Conservation (phyloP, 1,140 invertebrate genomes). For the Akabosia matsudoensis region DNA sequence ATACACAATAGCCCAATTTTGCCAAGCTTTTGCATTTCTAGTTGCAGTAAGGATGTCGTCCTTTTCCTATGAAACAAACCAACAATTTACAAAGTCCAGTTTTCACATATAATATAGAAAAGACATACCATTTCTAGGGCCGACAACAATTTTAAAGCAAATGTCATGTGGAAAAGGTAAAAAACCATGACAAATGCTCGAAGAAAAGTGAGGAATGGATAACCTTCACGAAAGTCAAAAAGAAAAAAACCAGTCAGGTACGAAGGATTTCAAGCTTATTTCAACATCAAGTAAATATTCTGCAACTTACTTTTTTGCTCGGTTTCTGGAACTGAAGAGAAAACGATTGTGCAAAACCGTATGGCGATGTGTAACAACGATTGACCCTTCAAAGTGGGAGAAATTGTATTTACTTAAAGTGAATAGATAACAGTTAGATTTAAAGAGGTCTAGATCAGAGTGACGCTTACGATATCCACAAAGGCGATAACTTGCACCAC, state of each 20-base stretch:
- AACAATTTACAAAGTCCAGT: neutral
- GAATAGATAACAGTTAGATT: neutral
- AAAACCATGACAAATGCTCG: constrained; percentile 25
- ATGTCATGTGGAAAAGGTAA: constrained; percentile 25
- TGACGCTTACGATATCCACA: constrained; percentile 32
- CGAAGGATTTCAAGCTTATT: neutral
- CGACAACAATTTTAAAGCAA: constrained; percentile 25
- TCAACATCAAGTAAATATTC: neutral
- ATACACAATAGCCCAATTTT: constrained; percentile 38
- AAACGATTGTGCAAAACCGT: constrained; percentile 1
- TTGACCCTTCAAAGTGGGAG: constrained; percentile 9
- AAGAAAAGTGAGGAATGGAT: neutral
- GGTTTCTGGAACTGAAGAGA: constrained; percentile 7
- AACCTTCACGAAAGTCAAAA: neutral
- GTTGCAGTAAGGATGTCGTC: constrained; percentile 20
- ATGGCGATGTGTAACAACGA: constrained; percentile 21
- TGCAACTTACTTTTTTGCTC: constrained; percentile 9
- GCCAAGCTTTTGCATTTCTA: constrained; percentile 34
- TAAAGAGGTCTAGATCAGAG: neutral
- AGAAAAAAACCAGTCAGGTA: neutral
- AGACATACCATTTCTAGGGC: constrained; percentile 26
- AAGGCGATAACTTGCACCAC: constrained; percentile 26
- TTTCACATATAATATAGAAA: no score
- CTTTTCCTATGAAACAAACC: constrained; percentile 14
- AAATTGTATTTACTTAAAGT: neutral